Evolutionary conservation across 2,797 vertebrate genomes (phyloP), one percentile per base, ranked within the genome.

Genomic region (Octomys mimax): DNA sequence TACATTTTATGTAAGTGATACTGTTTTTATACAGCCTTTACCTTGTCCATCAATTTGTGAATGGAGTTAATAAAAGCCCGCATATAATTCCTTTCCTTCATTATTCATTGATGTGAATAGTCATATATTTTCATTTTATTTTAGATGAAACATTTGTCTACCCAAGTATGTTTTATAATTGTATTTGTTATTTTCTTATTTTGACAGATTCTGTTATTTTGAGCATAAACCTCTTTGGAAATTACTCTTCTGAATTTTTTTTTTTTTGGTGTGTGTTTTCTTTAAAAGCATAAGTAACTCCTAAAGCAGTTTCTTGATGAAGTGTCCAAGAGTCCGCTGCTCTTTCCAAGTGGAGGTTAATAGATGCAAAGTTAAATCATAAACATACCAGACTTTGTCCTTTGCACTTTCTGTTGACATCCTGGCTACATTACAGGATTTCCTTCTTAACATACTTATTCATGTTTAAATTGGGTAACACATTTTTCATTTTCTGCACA

Each of bases 381-480:
- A 73, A 61, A 8, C 42, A 49, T 52, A 66, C 82, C 11, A 57
- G 90, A 21, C 22, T 84, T 89, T 80, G 26, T 70, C 75, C 39
- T 84, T 79, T 49, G 7, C 81, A 36, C 24, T 81, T 64, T 73
- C 39, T 94, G 4, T 73, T 73, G 19, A 42, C 28, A 4, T 82
- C n/a, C 93, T 88, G 62, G 49, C 36, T 92, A 13, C 88, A 62
- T 85, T 85, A 79, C 4, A 31, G 57, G 13, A 31, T 94, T 81
- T 11, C 7, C 96, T 95, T 85, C 89, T 87, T 94, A 78, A 52
- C 71, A 36, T 70, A 42, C 89, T 86, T 59, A 33, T 81, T 62
- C 62, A 91, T 79, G 94, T 92, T 94, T 95, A 85, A 95, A 78
- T 73, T 95, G 81, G 31, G 80, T 95, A 96, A 71, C 28, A 49